Base-by-base conservation (phyloP, 2,113 vertebrate genomes). In the Picathartes gymnocephalus region DNA sequence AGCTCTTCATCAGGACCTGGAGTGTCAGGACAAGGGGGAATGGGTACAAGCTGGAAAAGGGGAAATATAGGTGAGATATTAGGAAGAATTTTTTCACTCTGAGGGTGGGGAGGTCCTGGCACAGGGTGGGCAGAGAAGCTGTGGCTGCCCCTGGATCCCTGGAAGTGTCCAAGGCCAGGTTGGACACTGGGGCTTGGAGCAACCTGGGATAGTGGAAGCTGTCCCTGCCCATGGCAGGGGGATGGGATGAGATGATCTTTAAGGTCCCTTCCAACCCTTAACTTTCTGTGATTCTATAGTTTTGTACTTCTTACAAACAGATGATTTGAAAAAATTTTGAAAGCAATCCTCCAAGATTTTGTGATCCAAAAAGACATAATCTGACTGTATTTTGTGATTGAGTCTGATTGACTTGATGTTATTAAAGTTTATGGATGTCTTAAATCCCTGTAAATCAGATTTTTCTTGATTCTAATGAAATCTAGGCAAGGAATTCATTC, bases 191-290 rank as follows among this genome's bases (percentile, higher is more conserved):
- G 16, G 23, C 8, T 30, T 21, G 30, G 54, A 53, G 21, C 40
- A 90, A 0, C 12, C 24, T 82, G 54, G 40, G 15, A 12, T 2
- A 19, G 70, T 27, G 54, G 54, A 0, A 54, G 53, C 15, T 53
- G 69, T 81, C 45, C 39, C 24, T 68, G 24, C 4, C 42, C 28
- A 31, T 7, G 13, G 16, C 24, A 45, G 19, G 7, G 18, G 30
- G 2, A 1, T 45, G 20, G 39, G 16, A 47, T 0, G 1, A 40
- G n/a, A 15, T 61, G 30, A 15, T 54, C 30, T 44, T 35, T 44
- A 17, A 64, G 11, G 15, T 79, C 31, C 19, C 37, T 54, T 76
- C 11, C 47, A 60, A 22, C 11, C 13, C 50, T 60, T 53, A 24
- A 15, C 2, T 0, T 48, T 47, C n/a, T 35, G 0, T 31, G 70